Percentiles rank a stretch among this genome's conserved stretches.
These are phyloP conservation scores for Phylloscopus trochiloides DNA, from an alignment of 2,113 vertebrate genomes.

Conservation along the genomic window DNA sequence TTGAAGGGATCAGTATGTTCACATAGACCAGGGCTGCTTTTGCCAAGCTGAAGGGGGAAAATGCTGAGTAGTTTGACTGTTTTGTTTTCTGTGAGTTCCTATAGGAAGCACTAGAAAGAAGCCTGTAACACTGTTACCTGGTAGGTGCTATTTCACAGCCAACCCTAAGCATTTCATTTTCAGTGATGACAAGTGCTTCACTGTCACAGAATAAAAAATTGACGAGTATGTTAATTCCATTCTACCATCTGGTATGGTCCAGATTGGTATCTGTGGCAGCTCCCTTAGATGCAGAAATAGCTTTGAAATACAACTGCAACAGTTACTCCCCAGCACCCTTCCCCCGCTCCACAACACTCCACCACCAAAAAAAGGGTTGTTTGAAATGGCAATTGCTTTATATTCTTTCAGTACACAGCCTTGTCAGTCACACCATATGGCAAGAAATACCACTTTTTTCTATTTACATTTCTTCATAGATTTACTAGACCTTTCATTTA, in stretches of 20 bases:
- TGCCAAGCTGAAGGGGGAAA: background rate
- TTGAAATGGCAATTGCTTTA: background rate
- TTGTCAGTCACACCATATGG: background rate
- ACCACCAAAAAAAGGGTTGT: background rate
- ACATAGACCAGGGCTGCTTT: background rate
- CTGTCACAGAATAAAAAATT: background rate
- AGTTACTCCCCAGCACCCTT: background rate
- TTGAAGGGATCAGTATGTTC: constrained; percentile 16
- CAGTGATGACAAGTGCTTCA: background rate
- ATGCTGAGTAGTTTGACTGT: background rate
- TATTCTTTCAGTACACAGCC: background rate
- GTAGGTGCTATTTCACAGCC: background rate
- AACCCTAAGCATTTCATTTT: background rate
- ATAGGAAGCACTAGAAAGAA: background rate
- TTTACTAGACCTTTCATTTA: background rate
- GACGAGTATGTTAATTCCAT: background rate
- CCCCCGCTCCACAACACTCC: background rate
- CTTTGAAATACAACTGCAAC: background rate
- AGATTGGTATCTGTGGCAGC: background rate
- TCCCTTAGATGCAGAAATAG: background rate
- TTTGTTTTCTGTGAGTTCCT: background rate
- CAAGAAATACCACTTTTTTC: background rate
- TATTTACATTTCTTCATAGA: background rate
- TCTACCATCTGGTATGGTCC: background rate
- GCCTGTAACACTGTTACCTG: background rate